These are phyloP conservation scores for Caerostris extrusa DNA, from an alignment of 1,140 invertebrate species.

Conservation along the genomic window DNA sequence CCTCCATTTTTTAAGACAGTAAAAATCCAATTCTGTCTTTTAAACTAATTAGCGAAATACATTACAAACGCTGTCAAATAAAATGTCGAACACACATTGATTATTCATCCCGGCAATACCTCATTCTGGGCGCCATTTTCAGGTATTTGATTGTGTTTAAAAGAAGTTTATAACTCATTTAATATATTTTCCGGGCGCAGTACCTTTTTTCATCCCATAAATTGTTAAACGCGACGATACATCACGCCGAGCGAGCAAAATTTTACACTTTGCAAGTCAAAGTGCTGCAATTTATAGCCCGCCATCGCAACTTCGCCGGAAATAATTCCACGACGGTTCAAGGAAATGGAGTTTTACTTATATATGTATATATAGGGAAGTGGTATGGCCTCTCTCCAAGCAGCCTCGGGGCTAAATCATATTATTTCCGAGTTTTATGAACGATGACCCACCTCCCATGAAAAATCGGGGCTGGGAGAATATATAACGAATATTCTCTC, in stretches of 20 bases:
- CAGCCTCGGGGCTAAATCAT: slow-evolving; percentile 53
- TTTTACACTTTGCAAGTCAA: slow-evolving; percentile 72
- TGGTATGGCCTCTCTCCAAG: not conserved
- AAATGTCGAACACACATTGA: not conserved
- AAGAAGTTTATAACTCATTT: slow-evolving; percentile 47
- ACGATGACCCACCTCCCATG: slow-evolving; percentile 49
- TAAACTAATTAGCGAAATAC: not conserved
- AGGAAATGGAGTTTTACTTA: slow-evolving; percentile 69
- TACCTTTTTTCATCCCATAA: slow-evolving; percentile 49
- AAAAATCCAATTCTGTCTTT: not conserved
- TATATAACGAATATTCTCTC: slow-evolving; percentile 33
- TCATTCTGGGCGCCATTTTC: not conserved
- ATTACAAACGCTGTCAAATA: not conserved
- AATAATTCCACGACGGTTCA: slow-evolving; percentile 55
- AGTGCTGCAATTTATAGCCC: slow-evolving; percentile 66
- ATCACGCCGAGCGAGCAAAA: slow-evolving; percentile 56
- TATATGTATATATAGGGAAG: slow-evolving; percentile 56
- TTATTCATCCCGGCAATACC: not conserved
- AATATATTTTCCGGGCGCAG: slow-evolving; percentile 49
- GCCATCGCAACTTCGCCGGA: slow-evolving; percentile 55
- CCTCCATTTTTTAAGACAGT: not conserved
- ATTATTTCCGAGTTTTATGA: slow-evolving; percentile 71
- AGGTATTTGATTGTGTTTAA: slow-evolving; percentile 27
- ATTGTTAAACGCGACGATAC: slow-evolving; percentile 54
- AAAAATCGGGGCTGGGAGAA: slow-evolving; percentile 41